Base-by-base conservation (phyloP, 2,113 vertebrate genomes). In the Bolborhynchus lineola region DNA sequence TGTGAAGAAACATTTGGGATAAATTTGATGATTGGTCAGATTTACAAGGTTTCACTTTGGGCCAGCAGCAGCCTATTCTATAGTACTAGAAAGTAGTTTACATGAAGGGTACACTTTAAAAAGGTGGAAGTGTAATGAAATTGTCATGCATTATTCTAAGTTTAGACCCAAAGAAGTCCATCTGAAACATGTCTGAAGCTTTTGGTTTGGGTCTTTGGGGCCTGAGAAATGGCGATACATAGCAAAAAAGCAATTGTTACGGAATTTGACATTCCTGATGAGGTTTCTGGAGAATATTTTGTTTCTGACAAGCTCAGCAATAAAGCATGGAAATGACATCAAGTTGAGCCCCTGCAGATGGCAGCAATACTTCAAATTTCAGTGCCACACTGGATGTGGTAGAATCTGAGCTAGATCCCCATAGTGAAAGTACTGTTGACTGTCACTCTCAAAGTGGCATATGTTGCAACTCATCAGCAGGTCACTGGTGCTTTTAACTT, bases 331-430 rank as follows among this genome's bases (percentile, higher is more conserved):
- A 90, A 70, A 84, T 72, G 13, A 77, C 55, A 94, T 59, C 76
- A 71, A 86, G 33, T 82, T 29, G 35, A 97, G 57, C 44, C 97
- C 98, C 98, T 98, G 98, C 93, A 98, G 98, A 97, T 97, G 98
- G 98, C 98, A 98, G 98, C 95, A 98, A 92, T 88, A 98, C 97
- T 97, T 98, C 97, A 98, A 91, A 92, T 97, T 98, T 98, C 96
- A 74, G 47, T 92, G 91, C 62, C 60, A 82, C 42, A 18, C 44
- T 72, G 75, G 82, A 62, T 83, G 86, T 80, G 16, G 53, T 72
- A 63, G 71, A 93, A 86, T 47, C 42, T 79, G 41, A 88, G 50
- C 52, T 81, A 81, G 84, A 91, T 67, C 90, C 77, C 70, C 28
- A 49, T 8, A 69, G 52, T 9, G 52, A 86, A 35, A 65, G 62